phyloP scores from a whole-genome alignment of 2,797 vertebrate species.

The Aratinga solstitialis region DNA sequence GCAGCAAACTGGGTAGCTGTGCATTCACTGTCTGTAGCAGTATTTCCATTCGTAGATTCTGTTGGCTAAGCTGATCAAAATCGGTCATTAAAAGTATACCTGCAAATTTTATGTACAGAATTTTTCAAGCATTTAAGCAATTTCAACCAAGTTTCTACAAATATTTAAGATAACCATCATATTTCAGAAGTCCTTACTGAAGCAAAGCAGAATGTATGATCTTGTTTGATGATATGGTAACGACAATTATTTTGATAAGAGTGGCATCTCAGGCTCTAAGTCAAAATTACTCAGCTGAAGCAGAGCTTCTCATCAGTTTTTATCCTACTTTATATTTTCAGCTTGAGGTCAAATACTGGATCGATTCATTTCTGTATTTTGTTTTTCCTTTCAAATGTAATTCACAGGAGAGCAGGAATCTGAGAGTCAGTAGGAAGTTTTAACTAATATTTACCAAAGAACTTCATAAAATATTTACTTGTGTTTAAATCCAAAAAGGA shows the following conservation, averaged over 20 bases:
- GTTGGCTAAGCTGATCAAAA: not conserved
- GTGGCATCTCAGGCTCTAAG: rapidly evolving
- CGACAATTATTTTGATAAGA: not conserved
- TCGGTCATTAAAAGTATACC: not conserved
- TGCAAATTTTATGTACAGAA: not conserved
- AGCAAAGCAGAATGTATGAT: not conserved
- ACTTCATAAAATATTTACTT: not conserved
- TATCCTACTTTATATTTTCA: not conserved
- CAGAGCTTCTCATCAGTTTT: not conserved
- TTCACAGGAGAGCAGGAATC: not conserved
- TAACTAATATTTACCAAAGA: not conserved
- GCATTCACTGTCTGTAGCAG: not conserved
- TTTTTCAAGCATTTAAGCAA: not conserved
- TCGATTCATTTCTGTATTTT: not conserved
- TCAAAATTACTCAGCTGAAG: not conserved
- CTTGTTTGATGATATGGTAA: not conserved
- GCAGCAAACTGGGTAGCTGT: not conserved
- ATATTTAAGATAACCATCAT: not conserved
- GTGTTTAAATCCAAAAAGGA: not conserved
- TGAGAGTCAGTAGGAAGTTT: not conserved
- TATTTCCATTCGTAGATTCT: not conserved
- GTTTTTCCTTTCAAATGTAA: not conserved
- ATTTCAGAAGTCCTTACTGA: not conserved
- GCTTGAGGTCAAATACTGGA: not conserved
- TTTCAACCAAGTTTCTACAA: not conserved